These are phyloP conservation scores for Aporophyla nigra DNA, from an alignment of 2,888 invertebrate species.

Conservation along the genomic window DNA sequence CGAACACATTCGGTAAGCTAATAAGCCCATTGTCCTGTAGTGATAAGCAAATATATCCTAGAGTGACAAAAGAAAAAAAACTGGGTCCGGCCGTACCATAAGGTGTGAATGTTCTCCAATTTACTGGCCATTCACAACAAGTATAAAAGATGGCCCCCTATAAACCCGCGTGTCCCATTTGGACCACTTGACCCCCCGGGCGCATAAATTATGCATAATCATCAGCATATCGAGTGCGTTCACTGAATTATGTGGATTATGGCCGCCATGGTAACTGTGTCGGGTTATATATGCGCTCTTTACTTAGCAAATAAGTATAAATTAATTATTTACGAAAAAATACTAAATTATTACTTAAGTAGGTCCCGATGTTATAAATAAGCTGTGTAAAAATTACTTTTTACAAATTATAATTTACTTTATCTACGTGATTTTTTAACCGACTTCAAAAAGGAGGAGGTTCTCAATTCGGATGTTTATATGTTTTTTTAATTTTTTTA, in stretches of 20 bases:
- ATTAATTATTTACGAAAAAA: background rate
- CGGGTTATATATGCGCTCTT: conserved; percentile 25
- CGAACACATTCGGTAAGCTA: conserved; percentile 65
- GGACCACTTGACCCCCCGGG: conserved; percentile 86
- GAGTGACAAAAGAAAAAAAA: conserved; percentile 65
- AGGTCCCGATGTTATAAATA: background rate
- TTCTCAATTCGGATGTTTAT: no score
- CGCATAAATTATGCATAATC: conserved; percentile 90
- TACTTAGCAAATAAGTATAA: background rate
- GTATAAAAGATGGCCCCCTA: conserved; percentile 74
- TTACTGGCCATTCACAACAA: conserved; percentile 79
- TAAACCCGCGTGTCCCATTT: conserved; percentile 66
- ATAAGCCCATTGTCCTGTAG: conserved; percentile 77
- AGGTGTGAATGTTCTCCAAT: conserved; percentile 85
- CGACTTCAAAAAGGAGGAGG: no score
- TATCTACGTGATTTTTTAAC: no score
- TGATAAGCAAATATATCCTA: conserved; percentile 75
- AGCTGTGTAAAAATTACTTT: background rate
- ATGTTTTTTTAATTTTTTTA: no score
- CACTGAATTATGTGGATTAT: conserved; percentile 49
- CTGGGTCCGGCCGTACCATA: conserved; percentile 80
- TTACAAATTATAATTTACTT: background rate
- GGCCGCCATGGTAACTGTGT: conserved; percentile 3
- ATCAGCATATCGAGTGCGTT: conserved; percentile 72
- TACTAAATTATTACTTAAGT: background rate